Conservation (phyloP, 1,140 invertebrate species). For the Tetramorium alpestre region DNA sequence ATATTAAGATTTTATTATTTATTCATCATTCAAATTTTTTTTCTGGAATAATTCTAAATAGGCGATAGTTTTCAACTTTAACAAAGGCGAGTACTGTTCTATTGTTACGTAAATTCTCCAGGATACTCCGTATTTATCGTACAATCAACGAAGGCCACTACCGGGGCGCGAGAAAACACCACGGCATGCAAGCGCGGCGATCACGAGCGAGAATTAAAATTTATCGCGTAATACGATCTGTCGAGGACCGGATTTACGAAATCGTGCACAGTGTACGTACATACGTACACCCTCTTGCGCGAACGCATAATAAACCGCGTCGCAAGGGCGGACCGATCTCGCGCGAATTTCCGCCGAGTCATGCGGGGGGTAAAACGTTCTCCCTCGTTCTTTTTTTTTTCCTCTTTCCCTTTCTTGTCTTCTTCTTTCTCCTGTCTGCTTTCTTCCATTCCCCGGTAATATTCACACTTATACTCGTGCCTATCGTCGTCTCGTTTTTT, state of each 20-base stretch:
- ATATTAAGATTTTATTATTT: background rate
- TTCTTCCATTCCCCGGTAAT: slow-evolving; percentile 15
- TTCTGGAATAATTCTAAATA: slow-evolving; percentile 10
- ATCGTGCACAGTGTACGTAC: slow-evolving; percentile 1
- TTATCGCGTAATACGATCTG: slow-evolving; percentile 55
- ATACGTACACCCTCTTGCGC: slow-evolving; percentile 21
- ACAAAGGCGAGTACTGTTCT: background rate
- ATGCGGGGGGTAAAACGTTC: slow-evolving; percentile 48
- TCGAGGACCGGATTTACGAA: slow-evolving; percentile 50
- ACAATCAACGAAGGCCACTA: slow-evolving; percentile 7
- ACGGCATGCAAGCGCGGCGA: slow-evolving; percentile 38
- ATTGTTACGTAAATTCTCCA: slow-evolving; percentile 17
- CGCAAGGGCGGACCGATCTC: slow-evolving; percentile 50
- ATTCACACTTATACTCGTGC: slow-evolving; percentile 38
- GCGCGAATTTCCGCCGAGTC: slow-evolving; percentile 70
- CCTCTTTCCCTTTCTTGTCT: background rate
- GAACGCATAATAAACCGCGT: slow-evolving; percentile 57
- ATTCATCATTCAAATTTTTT: background rate
- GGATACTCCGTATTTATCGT: slow-evolving; percentile 35
- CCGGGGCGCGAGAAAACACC: slow-evolving; percentile 31
- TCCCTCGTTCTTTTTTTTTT: slow-evolving; percentile 19
- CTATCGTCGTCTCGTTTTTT: background rate
- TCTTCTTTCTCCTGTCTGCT: background rate
- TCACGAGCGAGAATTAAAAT: slow-evolving; percentile 51
- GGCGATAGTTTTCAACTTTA: background rate